Evolutionary conservation across 2,888 invertebrate species (phyloP).

Genomic region (Tetanocera ferruginea): DNA sequence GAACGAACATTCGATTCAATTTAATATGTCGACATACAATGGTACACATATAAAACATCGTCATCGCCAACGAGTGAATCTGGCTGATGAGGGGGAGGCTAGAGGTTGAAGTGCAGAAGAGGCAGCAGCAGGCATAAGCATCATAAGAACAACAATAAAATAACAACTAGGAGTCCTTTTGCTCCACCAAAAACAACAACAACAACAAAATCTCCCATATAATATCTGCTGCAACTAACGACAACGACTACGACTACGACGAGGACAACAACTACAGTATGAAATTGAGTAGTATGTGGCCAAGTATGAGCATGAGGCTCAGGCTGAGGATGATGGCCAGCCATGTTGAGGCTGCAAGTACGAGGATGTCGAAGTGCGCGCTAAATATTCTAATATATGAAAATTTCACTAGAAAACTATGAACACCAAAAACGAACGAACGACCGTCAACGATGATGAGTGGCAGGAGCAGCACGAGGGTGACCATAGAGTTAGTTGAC

Average conservation of each 20-base stretch:
- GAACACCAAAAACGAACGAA: constrained; percentile 48
- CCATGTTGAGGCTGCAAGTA: constrained; percentile 45
- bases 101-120: neutral
- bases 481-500: constrained; percentile 13
- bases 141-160: constrained; percentile 27
- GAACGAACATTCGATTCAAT: constrained; percentile 65
- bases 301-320: constrained; percentile 27
- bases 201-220: constrained; percentile 17
- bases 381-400: constrained; percentile 63
- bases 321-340: constrained; percentile 45
- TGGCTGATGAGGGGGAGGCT: neutral
- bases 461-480: constrained; percentile 1
- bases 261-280: constrained; percentile 37
- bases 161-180: constrained; percentile 45
- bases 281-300: constrained; percentile 43
- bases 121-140: neutral
- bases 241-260: constrained; percentile 44
- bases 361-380: constrained; percentile 53
- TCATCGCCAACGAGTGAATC: constrained; percentile 35
- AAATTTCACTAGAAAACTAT: constrained; percentile 63
- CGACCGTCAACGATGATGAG: neutral
- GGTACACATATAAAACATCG: constrained; percentile 49
- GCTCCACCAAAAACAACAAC: constrained; percentile 39
- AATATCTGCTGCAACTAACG: constrained; percentile 48
- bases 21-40: constrained; percentile 66